Evolutionary conservation across 1,140 invertebrate genomes (phyloP).

Genomic region (Monomorium pharaonis): DNA sequence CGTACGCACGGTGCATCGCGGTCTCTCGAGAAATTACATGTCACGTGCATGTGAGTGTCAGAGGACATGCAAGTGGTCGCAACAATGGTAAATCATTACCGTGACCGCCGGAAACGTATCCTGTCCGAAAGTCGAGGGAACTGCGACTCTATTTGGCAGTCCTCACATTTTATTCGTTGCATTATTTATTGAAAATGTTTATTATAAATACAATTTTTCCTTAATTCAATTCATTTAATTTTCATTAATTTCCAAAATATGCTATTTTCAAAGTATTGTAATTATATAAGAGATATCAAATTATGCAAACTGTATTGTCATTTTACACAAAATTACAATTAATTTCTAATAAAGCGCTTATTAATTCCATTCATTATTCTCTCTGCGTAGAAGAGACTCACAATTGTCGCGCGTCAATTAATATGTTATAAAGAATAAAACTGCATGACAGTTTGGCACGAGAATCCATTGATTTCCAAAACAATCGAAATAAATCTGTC

Average conservation of each 20-base stretch:
- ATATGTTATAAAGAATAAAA: neutral
- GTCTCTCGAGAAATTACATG: conserved; percentile 62
- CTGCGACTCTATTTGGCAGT: neutral
- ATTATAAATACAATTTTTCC: neutral
- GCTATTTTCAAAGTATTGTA: neutral
- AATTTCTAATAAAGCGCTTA: neutral
- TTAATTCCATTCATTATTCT: neutral
- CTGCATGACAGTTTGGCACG: neutral
- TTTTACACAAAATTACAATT: neutral
- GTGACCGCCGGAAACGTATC: neutral
- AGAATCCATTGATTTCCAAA: neutral
- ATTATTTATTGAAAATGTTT: neutral
- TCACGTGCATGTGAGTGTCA: conserved; percentile 17
- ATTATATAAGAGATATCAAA: neutral
- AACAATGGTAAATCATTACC: conserved; percentile 20
- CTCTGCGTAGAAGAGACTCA: neutral
- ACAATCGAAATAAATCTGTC: neutral
- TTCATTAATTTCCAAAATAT: neutral
- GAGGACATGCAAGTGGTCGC: neutral
- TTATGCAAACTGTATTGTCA: neutral
- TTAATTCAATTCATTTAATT: too few relatives aligned
- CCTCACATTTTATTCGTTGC: neutral
- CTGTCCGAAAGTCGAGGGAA: neutral
- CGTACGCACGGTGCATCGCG: neutral
- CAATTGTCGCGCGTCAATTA: neutral